These are phyloP conservation scores for Chaetodon trifasciatus DNA, from an alignment of 2,797 vertebrate genomes.

Conservation along the genomic window DNA sequence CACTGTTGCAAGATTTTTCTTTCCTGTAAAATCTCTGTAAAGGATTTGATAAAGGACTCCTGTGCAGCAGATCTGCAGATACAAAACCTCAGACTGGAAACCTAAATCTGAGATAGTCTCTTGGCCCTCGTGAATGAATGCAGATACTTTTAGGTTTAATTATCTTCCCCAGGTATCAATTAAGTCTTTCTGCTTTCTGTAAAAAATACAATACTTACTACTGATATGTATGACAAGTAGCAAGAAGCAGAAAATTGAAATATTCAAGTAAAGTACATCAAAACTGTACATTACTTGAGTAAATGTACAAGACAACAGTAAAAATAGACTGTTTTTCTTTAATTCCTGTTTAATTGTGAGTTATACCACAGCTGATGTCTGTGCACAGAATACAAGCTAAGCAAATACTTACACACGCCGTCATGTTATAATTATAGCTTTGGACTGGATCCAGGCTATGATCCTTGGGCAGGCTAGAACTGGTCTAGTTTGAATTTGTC, in stretches of 20 bases:
- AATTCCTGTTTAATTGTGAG: neutral
- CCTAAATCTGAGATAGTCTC: neutral
- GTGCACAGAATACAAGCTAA: neutral
- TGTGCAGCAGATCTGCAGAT: neutral
- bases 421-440: constrained; percentile 22
- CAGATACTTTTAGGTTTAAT: neutral
- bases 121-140: neutral
- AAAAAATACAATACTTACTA: neutral
- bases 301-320: neutral
- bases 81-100: neutral
- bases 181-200: neutral
- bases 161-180: neutral
- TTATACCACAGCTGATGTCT: neutral
- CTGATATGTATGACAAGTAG: neutral
- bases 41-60: neutral
- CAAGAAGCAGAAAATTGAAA: no score
- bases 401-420: neutral
- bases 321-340: neutral
- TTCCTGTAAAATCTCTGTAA: neutral
- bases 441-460: neutral
- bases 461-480: constrained; percentile 16
- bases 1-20: neutral
- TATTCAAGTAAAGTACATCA: no score
- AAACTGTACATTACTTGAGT: neutral
- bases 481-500: constrained; percentile 15